Conservation (phyloP, 1,140 invertebrate species). For the Macrotrachela quadricornifera region DNA sequence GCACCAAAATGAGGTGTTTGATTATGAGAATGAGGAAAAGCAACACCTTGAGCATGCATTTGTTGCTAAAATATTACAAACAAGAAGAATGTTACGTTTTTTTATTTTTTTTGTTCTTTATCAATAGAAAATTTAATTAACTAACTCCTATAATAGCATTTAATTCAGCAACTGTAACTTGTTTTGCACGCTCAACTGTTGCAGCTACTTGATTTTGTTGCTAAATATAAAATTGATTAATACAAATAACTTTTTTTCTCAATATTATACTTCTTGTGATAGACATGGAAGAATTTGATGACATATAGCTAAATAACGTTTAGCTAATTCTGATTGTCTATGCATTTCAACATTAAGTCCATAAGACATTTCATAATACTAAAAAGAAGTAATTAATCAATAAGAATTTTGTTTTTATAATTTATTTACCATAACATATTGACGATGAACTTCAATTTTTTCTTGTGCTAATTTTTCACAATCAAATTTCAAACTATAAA, state of each 20-base stretch:
- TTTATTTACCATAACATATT: constrained; percentile 91
- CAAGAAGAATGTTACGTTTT: no score
- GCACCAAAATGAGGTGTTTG: neutral
- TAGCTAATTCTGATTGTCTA: constrained; percentile 97
- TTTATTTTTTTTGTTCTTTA: neutral
- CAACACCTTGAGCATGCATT: constrained; percentile 55
- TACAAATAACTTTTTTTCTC: neutral
- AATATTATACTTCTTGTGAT: constrained; percentile 53
- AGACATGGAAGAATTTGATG: constrained; percentile 85
- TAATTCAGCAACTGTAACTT: constrained; percentile 91
- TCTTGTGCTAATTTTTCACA: constrained; percentile 75
- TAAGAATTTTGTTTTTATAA: neutral
- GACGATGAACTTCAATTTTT: constrained; percentile 89
- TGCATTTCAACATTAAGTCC: constrained; percentile 98
- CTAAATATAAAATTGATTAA: constrained; percentile 21
- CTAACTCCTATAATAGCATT: constrained; percentile 60
- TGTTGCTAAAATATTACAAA: constrained; percentile 39
- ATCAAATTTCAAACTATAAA: constrained; percentile 37
- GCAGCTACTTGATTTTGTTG: constrained; percentile 94
- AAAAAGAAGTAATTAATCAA: constrained; percentile 41
- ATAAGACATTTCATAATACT: constrained; percentile 99
- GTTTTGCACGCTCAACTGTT: constrained; percentile 89
- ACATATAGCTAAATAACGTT: constrained; percentile 83
- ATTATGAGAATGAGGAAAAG: neutral
- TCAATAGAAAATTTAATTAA: constrained; percentile 1